A percentile compares a stretch with the other conserved stretches of the same genome.
Evolutionary conservation across 2,113 vertebrate species (phyloP).

Genomic region (Synchiropus splendidus): DNA sequence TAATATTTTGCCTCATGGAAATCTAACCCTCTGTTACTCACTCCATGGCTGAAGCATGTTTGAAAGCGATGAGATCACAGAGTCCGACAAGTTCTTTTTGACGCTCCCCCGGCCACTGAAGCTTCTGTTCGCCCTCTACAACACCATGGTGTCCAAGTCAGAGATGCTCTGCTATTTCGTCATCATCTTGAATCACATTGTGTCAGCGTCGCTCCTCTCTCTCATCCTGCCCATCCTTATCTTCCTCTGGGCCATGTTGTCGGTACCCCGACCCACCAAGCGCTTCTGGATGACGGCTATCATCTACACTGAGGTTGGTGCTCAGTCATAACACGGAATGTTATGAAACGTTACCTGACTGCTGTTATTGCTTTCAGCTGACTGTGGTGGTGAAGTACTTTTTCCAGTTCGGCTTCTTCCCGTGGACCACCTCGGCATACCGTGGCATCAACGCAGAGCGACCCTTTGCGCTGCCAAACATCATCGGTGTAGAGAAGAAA

Average conservation of each 20-base stretch:
- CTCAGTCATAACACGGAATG: neutral
- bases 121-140: slow-evolving; percentile 59
- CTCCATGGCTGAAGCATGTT: slow-evolving; percentile 41
- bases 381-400: slow-evolving; percentile 73
- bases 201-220: slow-evolving; percentile 61
- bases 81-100: slow-evolving; percentile 56
- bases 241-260: slow-evolving; percentile 69
- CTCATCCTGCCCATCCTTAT: slow-evolving; percentile 63
- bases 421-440: slow-evolving; percentile 65
- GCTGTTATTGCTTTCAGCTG: slow-evolving; percentile 46
- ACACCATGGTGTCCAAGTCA: slow-evolving; percentile 54
- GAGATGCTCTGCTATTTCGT: slow-evolving; percentile 68
- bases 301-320: slow-evolving; percentile 66
- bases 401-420: slow-evolving; percentile 74
- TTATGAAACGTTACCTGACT: neutral
- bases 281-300: slow-evolving; percentile 70
- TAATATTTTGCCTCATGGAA: neutral
- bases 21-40: neutral
- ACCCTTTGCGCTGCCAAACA: slow-evolving; percentile 66
- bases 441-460: slow-evolving; percentile 63
- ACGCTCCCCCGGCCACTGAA: slow-evolving; percentile 45
- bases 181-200: slow-evolving; percentile 64
- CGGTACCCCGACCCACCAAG: slow-evolving; percentile 66
- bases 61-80: slow-evolving; percentile 52
- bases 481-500: slow-evolving; percentile 65